Percentiles rank a stretch among this genome's conserved stretches.
Evolutionary conservation across 2,113 vertebrate genomes (phyloP).

Genomic region (Mola mola): DNA sequence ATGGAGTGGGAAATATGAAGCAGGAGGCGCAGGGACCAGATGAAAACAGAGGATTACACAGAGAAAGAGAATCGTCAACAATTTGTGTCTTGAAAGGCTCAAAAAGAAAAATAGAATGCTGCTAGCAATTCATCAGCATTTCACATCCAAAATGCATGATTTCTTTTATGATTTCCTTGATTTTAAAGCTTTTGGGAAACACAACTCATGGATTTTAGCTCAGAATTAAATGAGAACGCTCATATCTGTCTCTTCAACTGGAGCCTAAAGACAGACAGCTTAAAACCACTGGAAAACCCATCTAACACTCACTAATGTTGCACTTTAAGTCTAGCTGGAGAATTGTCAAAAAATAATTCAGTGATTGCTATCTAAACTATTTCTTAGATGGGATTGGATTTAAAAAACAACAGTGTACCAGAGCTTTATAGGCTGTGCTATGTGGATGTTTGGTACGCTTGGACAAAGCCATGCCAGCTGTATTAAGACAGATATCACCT

Average conservation of each 20-base stretch:
- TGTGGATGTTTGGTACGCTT: too few species aligned
- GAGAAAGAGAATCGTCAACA: slow-evolving; percentile 43
- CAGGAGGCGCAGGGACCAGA: slow-evolving; percentile 36
- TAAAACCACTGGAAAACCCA: neutral
- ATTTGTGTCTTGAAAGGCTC: slow-evolving; percentile 32
- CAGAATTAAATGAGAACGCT: neutral
- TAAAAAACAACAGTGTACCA: too few species aligned
- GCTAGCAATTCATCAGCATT: neutral
- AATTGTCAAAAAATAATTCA: too few species aligned
- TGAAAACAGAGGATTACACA: slow-evolving; percentile 57
- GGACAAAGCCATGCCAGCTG: too few species aligned
- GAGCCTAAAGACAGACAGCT: neutral
- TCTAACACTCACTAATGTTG: neutral
- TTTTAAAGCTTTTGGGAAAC: neutral
- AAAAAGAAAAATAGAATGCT: neutral
- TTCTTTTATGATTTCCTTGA: neutral
- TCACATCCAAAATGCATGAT: neutral
- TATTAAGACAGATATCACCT: too few species aligned
- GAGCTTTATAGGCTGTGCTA: too few species aligned
- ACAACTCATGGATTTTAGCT: neutral
- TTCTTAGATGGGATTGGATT: neutral
- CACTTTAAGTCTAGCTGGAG: neutral
- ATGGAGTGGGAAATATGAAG: slow-evolving; percentile 36
- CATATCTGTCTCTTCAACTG: neutral
- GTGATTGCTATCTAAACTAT: neutral